Base-by-base conservation (phyloP, 1,140 invertebrate genomes). In the Cotesia vestalis region DNA sequence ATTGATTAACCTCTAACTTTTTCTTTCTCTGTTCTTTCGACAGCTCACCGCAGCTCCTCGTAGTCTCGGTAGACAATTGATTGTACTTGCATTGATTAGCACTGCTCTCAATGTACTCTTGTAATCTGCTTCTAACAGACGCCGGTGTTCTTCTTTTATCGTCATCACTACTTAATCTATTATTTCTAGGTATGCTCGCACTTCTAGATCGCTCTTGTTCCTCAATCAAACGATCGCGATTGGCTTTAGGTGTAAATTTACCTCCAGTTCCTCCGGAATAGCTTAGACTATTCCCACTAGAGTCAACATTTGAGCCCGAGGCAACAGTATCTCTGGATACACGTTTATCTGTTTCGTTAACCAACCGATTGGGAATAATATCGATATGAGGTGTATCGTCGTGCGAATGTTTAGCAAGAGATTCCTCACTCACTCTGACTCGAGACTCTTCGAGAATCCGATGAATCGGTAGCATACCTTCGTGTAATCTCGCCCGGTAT, bases 401-500 rank as follows among this genome's bases (percentile, higher is more conserved):
- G 5, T 69, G 64, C 17, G 66, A 20, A 14, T 74, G 74, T 72
- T 71, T 78, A 3, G 74, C 76, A 2, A 85, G 68, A 0, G 84
- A 85, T 60, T 87, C 84, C 36, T 84, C 81, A 74, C 85, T 85
- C 0, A 85, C 79, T 11, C 83, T 73, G 0, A 83, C 72, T 40
- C 81, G 77, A 4, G 85, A 86, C 27, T 86, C 84, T 60, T 85
- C 82, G 11, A 86, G 72, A 17, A 86, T 80, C 51, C 82, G 79
- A 36, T 83, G 83, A 57, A 87, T 84, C 40, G 85, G 85, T 34
- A 86, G 71, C 73, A 85, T 73, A 6, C 84, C 83, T 66, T 86
- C 85, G 14, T 73, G 78, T 9, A 84, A 62, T 59, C 80, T 78
- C 4, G 80, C 77, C 66, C 80, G 84, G 46, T 83, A 84, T 66